Conservation (phyloP, 2,797 vertebrate species). For the Neosilurus hyrtlii region DNA sequence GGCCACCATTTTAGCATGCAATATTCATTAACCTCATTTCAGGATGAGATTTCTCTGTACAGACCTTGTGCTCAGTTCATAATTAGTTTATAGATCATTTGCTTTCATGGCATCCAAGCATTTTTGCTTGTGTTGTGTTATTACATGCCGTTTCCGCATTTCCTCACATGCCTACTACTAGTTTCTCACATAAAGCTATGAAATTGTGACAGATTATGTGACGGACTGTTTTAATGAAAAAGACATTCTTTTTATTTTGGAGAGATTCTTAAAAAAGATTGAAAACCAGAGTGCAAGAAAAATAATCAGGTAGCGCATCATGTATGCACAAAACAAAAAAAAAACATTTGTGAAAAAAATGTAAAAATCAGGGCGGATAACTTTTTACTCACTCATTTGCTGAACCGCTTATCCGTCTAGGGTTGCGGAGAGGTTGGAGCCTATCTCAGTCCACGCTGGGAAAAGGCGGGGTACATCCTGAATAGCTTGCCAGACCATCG, state of each 20-base stretch:
- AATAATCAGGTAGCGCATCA: not conserved
- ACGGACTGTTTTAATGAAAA: not conserved
- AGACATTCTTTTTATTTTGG: not conserved
- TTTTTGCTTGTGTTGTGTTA: not conserved
- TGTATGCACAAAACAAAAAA: not conserved
- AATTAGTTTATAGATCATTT: too few species aligned
- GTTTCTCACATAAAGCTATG: not conserved
- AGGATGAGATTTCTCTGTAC: too few species aligned
- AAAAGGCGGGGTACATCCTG: too few species aligned
- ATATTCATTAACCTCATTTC: too few species aligned
- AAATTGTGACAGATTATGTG: not conserved
- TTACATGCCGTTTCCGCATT: not conserved
- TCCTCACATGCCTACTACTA: too few species aligned
- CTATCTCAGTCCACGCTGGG: too few species aligned
- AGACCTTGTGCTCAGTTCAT: too few species aligned
- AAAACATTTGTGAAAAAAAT: not conserved
- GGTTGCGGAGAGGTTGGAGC: too few species aligned
- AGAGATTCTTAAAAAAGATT: not conserved
- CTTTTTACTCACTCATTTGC: not conserved
- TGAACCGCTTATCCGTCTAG: too few species aligned
- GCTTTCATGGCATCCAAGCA: not conserved
- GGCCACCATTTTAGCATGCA: too few species aligned
- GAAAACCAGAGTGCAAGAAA: not conserved
- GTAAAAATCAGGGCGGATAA: slow-evolving; percentile 2
- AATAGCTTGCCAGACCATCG: too few species aligned